Evolutionary conservation across 2,113 vertebrate genomes (phyloP).

Genomic region (Nyctibius bracteatus): DNA sequence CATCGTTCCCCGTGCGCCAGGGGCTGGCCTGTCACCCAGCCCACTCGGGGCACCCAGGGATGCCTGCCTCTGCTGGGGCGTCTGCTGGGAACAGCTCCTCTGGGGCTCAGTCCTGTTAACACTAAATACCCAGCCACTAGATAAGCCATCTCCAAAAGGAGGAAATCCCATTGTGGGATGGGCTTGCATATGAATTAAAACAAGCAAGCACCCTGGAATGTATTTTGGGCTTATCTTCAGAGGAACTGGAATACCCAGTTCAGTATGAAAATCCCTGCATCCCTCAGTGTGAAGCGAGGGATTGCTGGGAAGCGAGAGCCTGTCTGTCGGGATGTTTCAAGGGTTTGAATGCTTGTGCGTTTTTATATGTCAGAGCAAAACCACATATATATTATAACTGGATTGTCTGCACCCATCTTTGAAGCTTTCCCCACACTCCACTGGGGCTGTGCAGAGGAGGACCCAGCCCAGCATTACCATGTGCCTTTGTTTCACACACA

Average conservation of each 20-base stretch:
- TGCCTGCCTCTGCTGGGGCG: background rate
- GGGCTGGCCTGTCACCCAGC: background rate
- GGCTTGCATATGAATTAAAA: constrained; percentile 57
- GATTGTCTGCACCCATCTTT: background rate
- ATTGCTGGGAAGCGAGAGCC: background rate
- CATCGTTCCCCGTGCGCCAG: accelerated
- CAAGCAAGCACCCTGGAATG: constrained; percentile 10
- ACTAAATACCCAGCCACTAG: constrained; percentile 57
- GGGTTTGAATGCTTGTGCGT: background rate
- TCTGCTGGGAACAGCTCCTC: constrained; percentile 54
- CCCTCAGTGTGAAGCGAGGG: background rate
- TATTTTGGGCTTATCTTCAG: background rate
- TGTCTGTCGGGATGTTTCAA: background rate
- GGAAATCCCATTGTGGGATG: constrained; percentile 67
- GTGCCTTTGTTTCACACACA: background rate
- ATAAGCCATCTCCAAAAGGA: constrained; percentile 49
- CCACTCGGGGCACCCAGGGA: background rate
- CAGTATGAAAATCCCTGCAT: background rate
- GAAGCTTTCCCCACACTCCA: background rate
- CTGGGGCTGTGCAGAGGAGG: background rate
- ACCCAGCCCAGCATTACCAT: background rate
- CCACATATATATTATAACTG: background rate
- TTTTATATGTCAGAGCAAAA: background rate
- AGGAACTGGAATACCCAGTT: background rate
- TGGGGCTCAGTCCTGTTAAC: constrained; percentile 31